Evolutionary conservation across 2,113 vertebrate genomes (phyloP).

Genomic region (Donacobius atricapilla): DNA sequence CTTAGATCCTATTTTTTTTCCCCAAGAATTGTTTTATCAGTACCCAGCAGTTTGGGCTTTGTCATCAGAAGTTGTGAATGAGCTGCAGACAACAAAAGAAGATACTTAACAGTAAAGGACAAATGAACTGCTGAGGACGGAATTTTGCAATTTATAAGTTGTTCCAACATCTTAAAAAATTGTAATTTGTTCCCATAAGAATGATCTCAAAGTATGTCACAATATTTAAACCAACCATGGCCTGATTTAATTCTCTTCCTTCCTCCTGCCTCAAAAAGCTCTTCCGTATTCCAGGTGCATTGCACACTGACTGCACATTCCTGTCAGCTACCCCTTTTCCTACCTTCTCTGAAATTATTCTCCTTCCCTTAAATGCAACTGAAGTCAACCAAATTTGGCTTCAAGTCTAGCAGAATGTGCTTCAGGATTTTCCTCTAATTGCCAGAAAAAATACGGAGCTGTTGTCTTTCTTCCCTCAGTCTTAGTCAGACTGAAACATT

Average conservation of each 20-base stretch:
- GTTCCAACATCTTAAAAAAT: neutral
- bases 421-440: neutral
- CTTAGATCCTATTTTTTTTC: neutral
- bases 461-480: neutral
- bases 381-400: neutral
- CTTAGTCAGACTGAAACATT: neutral
- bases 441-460: neutral
- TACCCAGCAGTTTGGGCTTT: neutral
- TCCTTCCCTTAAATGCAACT: neutral
- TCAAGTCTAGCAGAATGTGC: neutral
- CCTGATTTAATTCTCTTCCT: neutral
- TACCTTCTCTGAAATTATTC: neutral
- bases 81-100: neutral
- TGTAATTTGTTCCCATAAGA: neutral
- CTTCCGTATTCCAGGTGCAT: neutral
- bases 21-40: neutral
- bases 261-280: neutral
- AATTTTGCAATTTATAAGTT: neutral
- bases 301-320: neutral
- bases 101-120: neutral
- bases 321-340: neutral
- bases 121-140: neutral
- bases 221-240: neutral
- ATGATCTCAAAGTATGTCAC: neutral
- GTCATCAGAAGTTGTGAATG: neutral